Evolutionary conservation across 2,888 invertebrate genomes (phyloP).

Genomic region (Phoenoteleia sp.): DNA sequence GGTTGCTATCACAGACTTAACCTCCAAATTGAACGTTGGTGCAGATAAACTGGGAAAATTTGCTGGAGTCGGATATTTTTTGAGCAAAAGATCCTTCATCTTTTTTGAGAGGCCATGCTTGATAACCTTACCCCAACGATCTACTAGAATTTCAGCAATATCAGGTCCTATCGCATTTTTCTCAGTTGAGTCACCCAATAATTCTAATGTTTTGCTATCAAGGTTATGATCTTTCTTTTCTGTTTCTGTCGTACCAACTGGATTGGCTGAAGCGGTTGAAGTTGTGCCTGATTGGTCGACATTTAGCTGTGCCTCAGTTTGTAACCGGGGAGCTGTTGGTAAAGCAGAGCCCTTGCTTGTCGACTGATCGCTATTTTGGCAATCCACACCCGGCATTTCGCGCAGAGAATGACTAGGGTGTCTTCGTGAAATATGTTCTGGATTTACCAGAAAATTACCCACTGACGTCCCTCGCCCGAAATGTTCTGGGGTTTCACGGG

Average conservation of each 20-base stretch:
- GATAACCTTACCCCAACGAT: neutral
- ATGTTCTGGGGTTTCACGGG: neutral
- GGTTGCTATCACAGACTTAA: neutral
- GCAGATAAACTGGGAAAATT: neutral
- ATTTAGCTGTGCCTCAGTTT: neutral
- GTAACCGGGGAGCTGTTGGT: neutral
- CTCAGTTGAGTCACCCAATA: neutral
- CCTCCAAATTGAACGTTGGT: neutral
- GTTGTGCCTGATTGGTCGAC: neutral
- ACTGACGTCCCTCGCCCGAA: neutral
- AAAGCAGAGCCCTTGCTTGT: no score
- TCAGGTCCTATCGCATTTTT: neutral
- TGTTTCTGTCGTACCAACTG: neutral
- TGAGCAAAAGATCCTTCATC: neutral
- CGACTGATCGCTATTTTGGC: neutral
- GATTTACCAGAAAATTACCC: neutral
- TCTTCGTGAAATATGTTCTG: neutral
- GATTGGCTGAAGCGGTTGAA: neutral
- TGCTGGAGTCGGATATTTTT: neutral
- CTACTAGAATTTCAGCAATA: neutral
- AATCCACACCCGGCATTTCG: neutral
- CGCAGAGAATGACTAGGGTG: constrained; percentile 5
- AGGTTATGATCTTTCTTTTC: neutral
- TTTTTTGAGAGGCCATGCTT: neutral
- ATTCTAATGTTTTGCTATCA: neutral